A percentile compares a stretch with the other conserved stretches of the same genome.
Conservation (phyloP, 2,113 vertebrate genomes). For the Ophthalmotilapia sp. region DNA sequence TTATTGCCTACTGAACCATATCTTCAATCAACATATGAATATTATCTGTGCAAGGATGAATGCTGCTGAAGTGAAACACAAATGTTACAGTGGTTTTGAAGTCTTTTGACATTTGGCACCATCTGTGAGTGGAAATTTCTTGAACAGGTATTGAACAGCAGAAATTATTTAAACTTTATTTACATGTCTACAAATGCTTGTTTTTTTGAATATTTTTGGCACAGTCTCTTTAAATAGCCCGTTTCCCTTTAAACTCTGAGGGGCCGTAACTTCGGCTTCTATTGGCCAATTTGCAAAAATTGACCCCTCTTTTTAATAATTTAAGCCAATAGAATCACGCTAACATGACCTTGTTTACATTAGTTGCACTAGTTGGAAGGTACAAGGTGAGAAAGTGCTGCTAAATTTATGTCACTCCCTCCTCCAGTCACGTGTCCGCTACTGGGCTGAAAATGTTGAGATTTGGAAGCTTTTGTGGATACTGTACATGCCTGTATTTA, state of each 20-base stretch:
- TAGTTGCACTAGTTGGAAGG: neutral
- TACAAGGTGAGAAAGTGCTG: neutral
- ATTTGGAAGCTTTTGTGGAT: neutral
- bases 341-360: accelerated
- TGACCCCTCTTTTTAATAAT: neutral
- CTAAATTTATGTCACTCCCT: accelerated
- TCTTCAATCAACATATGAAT: neutral
- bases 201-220: neutral
- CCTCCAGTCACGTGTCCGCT: accelerated
- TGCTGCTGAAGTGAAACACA: neutral
- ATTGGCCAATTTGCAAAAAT: neutral
- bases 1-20: neutral
- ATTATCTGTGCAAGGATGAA: neutral
- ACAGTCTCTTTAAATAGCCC: accelerated
- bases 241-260: neutral
- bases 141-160: neutral
- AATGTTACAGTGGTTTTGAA: neutral
- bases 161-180: neutral
- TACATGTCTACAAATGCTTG: neutral
- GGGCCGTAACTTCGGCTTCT: neutral
- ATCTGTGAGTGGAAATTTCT: neutral
- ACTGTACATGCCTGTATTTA: neutral
- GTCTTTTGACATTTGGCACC: neutral
- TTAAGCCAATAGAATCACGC: neutral
- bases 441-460: neutral